phyloP scores from a whole-genome alignment of 35 echinoderm and acorn worm species.

The Hemicentrotus pulcherrimus region DNA sequence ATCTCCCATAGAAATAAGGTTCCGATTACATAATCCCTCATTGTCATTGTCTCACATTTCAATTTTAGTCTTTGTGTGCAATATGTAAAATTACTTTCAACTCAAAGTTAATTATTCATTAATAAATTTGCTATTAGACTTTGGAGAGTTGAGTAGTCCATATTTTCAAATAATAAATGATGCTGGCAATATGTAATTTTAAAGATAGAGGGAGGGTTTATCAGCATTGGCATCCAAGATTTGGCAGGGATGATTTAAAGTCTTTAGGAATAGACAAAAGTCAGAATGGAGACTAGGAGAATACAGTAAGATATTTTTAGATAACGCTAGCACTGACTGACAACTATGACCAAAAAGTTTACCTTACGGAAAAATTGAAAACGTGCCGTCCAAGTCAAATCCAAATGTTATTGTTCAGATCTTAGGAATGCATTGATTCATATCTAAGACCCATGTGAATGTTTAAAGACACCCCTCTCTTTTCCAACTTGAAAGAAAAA shows the following conservation, averaged over 20 bases:
- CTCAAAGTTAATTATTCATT: too few species aligned
- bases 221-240: background rate
- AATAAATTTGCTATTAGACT: too few species aligned
- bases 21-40: too few species aligned
- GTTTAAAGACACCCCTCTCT: slow-evolving; percentile 1
- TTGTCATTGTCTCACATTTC: too few species aligned
- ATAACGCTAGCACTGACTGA: background rate
- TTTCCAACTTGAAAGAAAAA: background rate
- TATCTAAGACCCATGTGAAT: slow-evolving; percentile 3
- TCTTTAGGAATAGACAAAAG: background rate
- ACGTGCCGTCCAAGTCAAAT: slow-evolving; percentile 6
- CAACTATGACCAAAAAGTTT: background rate
- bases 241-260: background rate
- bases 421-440: slow-evolving; percentile 30
- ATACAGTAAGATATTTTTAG: background rate
- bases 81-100: too few species aligned
- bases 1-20: too few species aligned
- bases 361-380: slow-evolving; percentile 32
- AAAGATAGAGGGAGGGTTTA: too few species aligned
- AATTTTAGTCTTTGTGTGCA: too few species aligned
- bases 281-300: slow-evolving; percentile 7
- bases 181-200: too few species aligned
- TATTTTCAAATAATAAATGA: too few species aligned
- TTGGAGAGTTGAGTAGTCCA: too few species aligned
- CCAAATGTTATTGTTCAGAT: slow-evolving; percentile 29